Evolutionary conservation across 64 coral and sea anemone species (phyloP).

Genomic region (Stichodactyla helianthus): DNA sequence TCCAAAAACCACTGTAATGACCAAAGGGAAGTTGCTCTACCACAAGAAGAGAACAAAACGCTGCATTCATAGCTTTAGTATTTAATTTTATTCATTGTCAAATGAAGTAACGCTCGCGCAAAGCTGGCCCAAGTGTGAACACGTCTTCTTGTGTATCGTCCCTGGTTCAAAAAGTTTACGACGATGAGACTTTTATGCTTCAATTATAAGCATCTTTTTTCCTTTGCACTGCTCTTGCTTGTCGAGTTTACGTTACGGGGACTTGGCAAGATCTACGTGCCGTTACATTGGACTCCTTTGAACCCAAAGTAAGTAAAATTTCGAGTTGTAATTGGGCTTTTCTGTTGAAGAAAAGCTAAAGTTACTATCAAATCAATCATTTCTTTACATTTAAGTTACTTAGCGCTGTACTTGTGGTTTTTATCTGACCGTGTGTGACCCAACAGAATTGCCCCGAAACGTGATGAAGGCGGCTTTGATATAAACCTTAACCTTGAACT

Average conservation of each 20-base stretch:
- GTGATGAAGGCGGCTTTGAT: constrained; percentile 20
- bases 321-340: background rate
- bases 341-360: background rate
- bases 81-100: background rate
- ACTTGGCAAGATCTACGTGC: background rate
- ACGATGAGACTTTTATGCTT: background rate
- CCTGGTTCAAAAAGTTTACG: background rate
- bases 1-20: background rate
- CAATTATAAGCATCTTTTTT: constrained; percentile 8
- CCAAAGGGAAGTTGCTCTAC: constrained; percentile 6
- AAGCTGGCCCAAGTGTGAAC: background rate
- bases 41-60: background rate
- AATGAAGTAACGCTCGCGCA: background rate
- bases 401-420: background rate
- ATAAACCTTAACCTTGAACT: constrained; percentile 5
- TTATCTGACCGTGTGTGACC: constrained; percentile 12
- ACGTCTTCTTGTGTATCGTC: background rate
- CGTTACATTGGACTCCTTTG: constrained; percentile 10
- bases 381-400: background rate
- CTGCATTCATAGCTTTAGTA: background rate
- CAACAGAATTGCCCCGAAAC: constrained; percentile 15
- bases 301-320: constrained; percentile 20
- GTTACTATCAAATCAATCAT: constrained; percentile 13
- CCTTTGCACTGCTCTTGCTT: background rate
- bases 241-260: background rate